Evolutionary conservation across 2,113 vertebrate genomes (phyloP).

Genomic region (Gadus macrocephalus): DNA sequence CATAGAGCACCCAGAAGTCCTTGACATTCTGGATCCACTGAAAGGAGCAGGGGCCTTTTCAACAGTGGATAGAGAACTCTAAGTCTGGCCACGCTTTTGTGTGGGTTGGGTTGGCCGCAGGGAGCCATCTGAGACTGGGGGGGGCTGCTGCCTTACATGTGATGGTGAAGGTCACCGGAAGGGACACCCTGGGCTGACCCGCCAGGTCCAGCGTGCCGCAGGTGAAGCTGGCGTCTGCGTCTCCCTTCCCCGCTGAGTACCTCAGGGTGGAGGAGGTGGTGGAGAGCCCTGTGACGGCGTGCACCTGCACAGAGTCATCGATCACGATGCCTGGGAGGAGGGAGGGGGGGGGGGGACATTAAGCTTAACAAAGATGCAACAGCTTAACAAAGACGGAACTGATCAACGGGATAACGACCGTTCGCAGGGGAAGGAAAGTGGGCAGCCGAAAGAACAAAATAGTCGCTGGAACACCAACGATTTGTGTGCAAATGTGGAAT

Average conservation of each 20-base stretch:
- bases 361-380: neutral
- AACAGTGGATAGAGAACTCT: no score
- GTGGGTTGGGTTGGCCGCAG: no score
- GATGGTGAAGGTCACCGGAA: slow-evolving; percentile 76
- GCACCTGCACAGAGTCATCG: slow-evolving; percentile 58
- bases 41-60: no score
- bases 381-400: neutral
- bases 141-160: slow-evolving; percentile 80
- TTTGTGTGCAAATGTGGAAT: no score
- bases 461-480: no score
- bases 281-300: slow-evolving; percentile 76
- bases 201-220: slow-evolving; percentile 74
- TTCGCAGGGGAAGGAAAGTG: slow-evolving; percentile 12
- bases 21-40: no score
- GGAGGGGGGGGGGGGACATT: neutral
- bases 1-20: no score
- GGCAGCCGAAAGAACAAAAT: neutral
- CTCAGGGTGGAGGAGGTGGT: slow-evolving; percentile 77
- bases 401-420: neutral
- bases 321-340: slow-evolving; percentile 72
- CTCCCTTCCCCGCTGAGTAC: slow-evolving; percentile 81
- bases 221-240: slow-evolving; percentile 76
- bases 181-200: slow-evolving; percentile 71
- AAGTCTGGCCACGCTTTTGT: no score
- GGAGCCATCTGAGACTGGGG: neutral